Evolutionary conservation across 2,797 vertebrate genomes (phyloP).

Genomic region (Zalophus californianus): DNA sequence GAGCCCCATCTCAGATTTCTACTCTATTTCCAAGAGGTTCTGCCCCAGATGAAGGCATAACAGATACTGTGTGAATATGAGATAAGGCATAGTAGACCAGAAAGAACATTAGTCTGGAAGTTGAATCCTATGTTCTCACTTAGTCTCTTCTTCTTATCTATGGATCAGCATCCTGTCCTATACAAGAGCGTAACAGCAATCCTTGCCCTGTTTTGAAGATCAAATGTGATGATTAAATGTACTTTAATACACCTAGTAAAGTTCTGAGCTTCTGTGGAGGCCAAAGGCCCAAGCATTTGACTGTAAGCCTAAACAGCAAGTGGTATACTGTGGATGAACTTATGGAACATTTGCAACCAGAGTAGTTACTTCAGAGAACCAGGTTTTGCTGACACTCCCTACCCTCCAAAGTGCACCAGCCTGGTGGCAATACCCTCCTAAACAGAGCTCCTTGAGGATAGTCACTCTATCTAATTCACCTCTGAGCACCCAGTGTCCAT

Average conservation of each 20-base stretch:
- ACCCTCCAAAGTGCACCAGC: neutral
- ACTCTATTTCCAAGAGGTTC: neutral
- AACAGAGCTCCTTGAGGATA: neutral
- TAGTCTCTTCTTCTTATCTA: neutral
- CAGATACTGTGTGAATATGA: neutral
- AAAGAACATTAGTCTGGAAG: neutral
- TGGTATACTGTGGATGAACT: neutral
- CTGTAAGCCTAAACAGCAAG: neutral
- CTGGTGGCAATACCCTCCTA: neutral
- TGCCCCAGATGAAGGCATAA: neutral
- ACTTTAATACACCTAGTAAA: neutral
- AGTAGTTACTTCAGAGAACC: slow-evolving; percentile 18
- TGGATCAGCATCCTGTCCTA: neutral
- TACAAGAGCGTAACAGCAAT: neutral
- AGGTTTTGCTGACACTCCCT: neutral
- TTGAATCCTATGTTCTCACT: neutral
- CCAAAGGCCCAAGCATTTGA: slow-evolving; percentile 11
- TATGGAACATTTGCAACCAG: neutral
- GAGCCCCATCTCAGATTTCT: neutral
- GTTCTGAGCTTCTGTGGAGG: neutral
- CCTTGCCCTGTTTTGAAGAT: neutral
- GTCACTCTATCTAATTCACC: neutral
- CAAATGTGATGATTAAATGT: neutral
- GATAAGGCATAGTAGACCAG: neutral
- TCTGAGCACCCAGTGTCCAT: neutral